A percentile compares a stretch with the other conserved stretches of the same genome.
Evolutionary conservation across 2,113 vertebrate genomes (phyloP).

Genomic region (Aptenodytes forsteri): DNA sequence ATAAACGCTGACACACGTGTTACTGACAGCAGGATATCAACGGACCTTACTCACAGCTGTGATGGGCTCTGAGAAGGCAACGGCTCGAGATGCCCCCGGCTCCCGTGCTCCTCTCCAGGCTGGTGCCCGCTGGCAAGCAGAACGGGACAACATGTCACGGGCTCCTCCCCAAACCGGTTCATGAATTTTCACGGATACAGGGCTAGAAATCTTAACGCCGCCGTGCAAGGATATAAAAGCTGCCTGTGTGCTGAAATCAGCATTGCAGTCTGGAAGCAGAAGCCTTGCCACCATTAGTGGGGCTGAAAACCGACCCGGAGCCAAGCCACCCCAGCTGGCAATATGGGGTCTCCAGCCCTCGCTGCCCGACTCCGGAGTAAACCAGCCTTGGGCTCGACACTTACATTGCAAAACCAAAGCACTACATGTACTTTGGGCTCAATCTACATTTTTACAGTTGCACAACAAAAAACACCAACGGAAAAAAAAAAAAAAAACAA

Average conservation of each 20-base stretch:
- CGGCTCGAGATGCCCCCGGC: rapidly evolving
- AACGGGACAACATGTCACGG: rapidly evolving
- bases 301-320: not conserved
- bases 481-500: not conserved
- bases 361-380: not conserved
- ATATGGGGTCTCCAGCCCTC: not conserved
- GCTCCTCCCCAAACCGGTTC: not conserved
- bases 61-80: not conserved
- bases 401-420: not conserved
- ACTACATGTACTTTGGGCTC: not conserved
- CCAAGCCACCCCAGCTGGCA: not conserved
- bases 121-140: not conserved
- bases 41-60: rapidly evolving
- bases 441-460: not conserved
- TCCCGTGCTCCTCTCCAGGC: not conserved
- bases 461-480: not conserved
- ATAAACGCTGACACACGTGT: not conserved
- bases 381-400: not conserved
- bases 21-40: not conserved
- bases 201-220: not conserved
- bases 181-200: not conserved
- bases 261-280: not conserved
- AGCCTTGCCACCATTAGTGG: not conserved
- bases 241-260: not conserved
- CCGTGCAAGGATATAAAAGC: not conserved